Percentiles rank a stretch among this genome's conserved stretches.
phyloP scores from a whole-genome alignment of 2,797 vertebrate species.

The Malacoraja senta region DNA sequence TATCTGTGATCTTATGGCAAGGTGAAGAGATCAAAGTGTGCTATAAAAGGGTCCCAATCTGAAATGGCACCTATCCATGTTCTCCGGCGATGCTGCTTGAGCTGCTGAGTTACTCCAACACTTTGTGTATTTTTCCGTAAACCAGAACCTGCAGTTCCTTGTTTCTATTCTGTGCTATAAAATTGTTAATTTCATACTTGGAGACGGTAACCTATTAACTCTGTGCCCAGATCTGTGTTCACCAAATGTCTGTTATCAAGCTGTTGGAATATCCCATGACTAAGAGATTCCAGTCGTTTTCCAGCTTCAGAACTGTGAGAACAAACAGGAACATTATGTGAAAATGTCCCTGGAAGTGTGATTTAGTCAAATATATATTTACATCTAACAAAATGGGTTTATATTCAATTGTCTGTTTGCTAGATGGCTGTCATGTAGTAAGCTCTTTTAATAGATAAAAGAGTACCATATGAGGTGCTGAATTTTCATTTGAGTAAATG shows the following conservation, averaged over 20 bases:
- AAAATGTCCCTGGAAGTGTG: not conserved
- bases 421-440: not conserved
- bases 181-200: not conserved
- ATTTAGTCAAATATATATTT: not conserved
- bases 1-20: too few relatives aligned
- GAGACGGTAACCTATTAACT: not conserved
- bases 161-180: not conserved
- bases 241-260: not conserved
- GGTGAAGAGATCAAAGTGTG: too few relatives aligned
- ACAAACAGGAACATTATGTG: not conserved
- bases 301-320: not conserved
- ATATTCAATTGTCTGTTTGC: not conserved
- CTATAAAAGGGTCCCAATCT: not conserved
- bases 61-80: too few relatives aligned
- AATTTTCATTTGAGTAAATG: slow-evolving; percentile 19
- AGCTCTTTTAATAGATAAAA: not conserved
- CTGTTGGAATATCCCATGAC: not conserved
- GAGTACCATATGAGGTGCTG: slow-evolving; percentile 8
- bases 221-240: not conserved
- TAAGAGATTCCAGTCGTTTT: not conserved
- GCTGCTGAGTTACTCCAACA: too few relatives aligned
- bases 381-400: not conserved
- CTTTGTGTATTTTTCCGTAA: too few relatives aligned
- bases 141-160: not conserved
- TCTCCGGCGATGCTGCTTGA: too few relatives aligned